Evolutionary conservation across 2,113 vertebrate species (phyloP), one percentile per base, ranked within the genome.

Genomic region (Eurypyga helias): DNA sequence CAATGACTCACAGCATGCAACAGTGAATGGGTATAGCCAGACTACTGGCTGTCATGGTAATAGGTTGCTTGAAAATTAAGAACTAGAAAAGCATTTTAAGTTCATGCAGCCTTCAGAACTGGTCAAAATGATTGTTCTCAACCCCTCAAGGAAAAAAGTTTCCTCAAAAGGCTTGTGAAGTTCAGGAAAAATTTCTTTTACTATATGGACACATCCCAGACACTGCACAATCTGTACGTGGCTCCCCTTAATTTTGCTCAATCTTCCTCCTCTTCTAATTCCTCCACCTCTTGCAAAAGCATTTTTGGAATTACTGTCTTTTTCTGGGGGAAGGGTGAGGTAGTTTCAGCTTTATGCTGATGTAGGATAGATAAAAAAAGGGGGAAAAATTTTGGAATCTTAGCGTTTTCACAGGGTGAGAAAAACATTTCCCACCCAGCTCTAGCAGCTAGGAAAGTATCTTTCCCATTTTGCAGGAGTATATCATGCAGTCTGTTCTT

Each of bases 371-470:
- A 51, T 9, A 38, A 54, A n/a, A 70, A 24, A 9, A 1, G 13
- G 13, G 13, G 7, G 3, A 1, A 5, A 43, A 12, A 38, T 3
- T 72, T 33, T 15, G 83, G 52, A 83, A 86, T 58, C 54, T 58
- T n/a, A 34, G 1, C 79, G 33, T 48, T 90, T 91, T 62, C 55
- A 70, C 17, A 94, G 78, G 48, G 85, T 55, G 57, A 90, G 45
- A 90, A 92, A 95, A 92, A 70, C 24, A 58, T 70, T 82, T 95
- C 45, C 69, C 79, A 84, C 34, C 49, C 69, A 87, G 71, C 28
- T 77, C 31, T 34, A 64, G 69, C 65, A 82, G 69, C 20, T 83
- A 77, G 31, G 49, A 89, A 91, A 91, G 75, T 62, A 86, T 52
- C 83, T 21, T 87, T 31, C 34, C 79, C n/a, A 23, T 75, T 86